Evolutionary conservation across 1,140 invertebrate genomes (phyloP), one percentile per base, ranked within the genome.

Genomic region (Drosophila tsacasi): DNA sequence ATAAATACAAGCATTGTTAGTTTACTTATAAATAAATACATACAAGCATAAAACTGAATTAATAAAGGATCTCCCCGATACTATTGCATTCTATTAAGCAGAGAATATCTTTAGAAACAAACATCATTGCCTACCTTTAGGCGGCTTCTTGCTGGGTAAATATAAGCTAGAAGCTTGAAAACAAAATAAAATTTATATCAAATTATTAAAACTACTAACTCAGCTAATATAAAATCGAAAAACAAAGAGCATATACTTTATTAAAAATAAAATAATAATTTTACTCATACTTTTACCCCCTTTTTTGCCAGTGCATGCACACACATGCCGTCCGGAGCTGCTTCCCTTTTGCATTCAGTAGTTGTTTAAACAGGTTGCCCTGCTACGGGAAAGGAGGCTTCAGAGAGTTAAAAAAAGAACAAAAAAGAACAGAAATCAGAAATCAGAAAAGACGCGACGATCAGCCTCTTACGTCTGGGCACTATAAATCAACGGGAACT

Each of bases 311-410:
- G 39, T 66, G 58, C n/a, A 19, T 5, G n/a, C 17, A 17, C 12
- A 42, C 15, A 25, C 13, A 35, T 9, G 19, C 30, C 21, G 25
- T 3, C 15, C 10, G 10, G 6, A 15, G 19, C 10, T 19, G 19
- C 35, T 62, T 44, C 39, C 37, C 21, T 19, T 66, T 32, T 44
- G 54, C 35, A 23, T 32, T 25, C 57, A 23, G 58, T 19, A 23
- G 21, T 25, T 25, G 27, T 25, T 63, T 66, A 35, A 66, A 35
- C 63, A 62, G 62, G 30, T 61, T 65, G 19, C 13, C 37, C 17
- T 30, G 30, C 21, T n/a, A 15, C 17, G 55, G 52, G n/a, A 60
- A 27, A 23, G 7, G 6, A n/a, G 12, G 12, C 21, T 30, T 59
- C 37, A 25, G 19, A 40, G 59, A 58, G 63, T 35, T 62, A n/a